Percentiles rank a stretch among this genome's conserved stretches.
phyloP scores from a whole-genome alignment of 2,113 vertebrate species.

The Suricata suricatta region DNA sequence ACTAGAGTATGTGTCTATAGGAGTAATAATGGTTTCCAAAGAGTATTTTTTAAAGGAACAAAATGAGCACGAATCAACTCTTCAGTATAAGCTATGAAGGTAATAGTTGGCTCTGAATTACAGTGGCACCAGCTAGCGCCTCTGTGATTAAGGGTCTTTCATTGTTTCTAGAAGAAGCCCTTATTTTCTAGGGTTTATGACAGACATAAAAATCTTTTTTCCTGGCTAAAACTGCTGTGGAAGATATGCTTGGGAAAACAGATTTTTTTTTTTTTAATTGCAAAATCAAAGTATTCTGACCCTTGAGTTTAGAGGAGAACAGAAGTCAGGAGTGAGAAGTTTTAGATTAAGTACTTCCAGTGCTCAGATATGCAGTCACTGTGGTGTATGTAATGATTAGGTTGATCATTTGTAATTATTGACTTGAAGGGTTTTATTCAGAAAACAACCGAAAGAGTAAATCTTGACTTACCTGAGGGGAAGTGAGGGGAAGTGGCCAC shows the following conservation, averaged over 20 bases:
- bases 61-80: slow-evolving; percentile 85
- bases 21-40: slow-evolving; percentile 92
- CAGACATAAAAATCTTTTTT: slow-evolving; percentile 67
- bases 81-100: slow-evolving; percentile 92
- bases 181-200: slow-evolving; percentile 84
- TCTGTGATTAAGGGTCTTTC: slow-evolving; percentile 79
- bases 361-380: slow-evolving; percentile 68
- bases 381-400: slow-evolving; percentile 64
- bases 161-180: slow-evolving; percentile 75
- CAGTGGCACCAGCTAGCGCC: slow-evolving; percentile 76
- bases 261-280: slow-evolving; percentile 13
- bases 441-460: slow-evolving; percentile 80
- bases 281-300: slow-evolving; percentile 50
- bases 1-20: slow-evolving; percentile 86
- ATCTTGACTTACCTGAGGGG: slow-evolving; percentile 73
- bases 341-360: slow-evolving; percentile 58
- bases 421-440: slow-evolving; percentile 66
- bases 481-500: slow-evolving; percentile 71
- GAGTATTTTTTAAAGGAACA: slow-evolving; percentile 90
- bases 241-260: slow-evolving; percentile 63
- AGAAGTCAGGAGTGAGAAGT: slow-evolving; percentile 50
- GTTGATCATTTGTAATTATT: slow-evolving; percentile 35
- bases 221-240: slow-evolving; percentile 66
- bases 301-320: slow-evolving; percentile 61
- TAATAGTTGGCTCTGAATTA: slow-evolving; percentile 71